Percentiles rank a stretch among this genome's conserved stretches.
Conservation (phyloP, 64 coral and sea anemone genomes). For the Pocillopora verrucosa region DNA sequence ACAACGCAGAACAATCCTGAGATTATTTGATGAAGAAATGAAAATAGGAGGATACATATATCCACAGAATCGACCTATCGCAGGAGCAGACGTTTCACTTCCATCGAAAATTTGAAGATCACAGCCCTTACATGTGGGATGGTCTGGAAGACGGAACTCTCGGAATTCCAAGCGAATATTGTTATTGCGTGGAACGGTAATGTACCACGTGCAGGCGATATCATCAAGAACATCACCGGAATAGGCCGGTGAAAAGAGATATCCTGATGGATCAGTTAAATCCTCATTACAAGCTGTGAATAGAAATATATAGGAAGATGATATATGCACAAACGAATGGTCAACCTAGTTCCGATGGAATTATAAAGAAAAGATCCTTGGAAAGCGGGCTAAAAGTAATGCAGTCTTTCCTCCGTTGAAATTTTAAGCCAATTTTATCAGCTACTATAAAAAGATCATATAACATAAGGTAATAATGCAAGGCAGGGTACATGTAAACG, state of each 20-base stretch:
- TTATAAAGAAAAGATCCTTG: too few relatives aligned
- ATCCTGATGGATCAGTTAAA: neutral
- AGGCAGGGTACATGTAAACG: neutral
- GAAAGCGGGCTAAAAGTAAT: too few relatives aligned
- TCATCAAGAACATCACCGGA: neutral
- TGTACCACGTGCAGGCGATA: neutral
- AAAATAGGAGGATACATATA: neutral
- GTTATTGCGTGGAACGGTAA: neutral
- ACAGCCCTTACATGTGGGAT: neutral
- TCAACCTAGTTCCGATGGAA: too few relatives aligned
- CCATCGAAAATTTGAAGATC: slow-evolving; percentile 13
- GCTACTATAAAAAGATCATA: too few relatives aligned
- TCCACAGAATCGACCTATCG: slow-evolving; percentile 1
- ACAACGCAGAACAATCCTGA: neutral
- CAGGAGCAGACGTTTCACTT: neutral
- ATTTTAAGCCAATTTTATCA: too few relatives aligned
- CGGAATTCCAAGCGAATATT: neutral
- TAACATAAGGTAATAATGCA: too few relatives aligned
- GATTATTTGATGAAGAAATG: neutral
- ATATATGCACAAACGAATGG: too few relatives aligned
- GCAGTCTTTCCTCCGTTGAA: too few relatives aligned
- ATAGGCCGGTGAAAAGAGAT: neutral
- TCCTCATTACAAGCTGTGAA: neutral
- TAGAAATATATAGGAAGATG: neutral
- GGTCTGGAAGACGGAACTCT: neutral